Base-by-base conservation (phyloP, 1,140 invertebrate species). In the Tetramorium parvispinum region DNA sequence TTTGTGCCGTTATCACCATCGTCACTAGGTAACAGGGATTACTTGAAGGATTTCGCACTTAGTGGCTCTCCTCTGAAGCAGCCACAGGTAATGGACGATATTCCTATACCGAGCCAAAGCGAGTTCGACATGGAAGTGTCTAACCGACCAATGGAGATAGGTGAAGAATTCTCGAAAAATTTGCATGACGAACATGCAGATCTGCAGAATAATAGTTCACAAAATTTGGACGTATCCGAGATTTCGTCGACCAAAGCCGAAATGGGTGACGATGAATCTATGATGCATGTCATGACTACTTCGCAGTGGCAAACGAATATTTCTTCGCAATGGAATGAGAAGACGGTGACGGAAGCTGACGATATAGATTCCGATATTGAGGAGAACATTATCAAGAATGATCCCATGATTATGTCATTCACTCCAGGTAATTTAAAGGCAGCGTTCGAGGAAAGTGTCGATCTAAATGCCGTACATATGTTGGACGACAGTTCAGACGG, bases 321-420 rank as follows among this genome's bases (percentile, higher is more conserved):
- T 0, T 94, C 92, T 0, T 63, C 57, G 32, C 79, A 75, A 1
- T 83, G 79, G 79, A 59, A n/a, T n/a, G 24, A 27, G 8, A 75
- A 73, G 3, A 77, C 87, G 1, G 78, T 32, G 3, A 32, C 32
- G 32, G 32, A 32, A 3, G 91, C 4, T 32, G 94, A 95, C 37
- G 85, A 81, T 4, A 90, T 40, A 83, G 90, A 75, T 1, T 92
- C 89, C 0, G 92, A 93, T 0, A 89, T 77, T 0, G 89, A 92
- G 0, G 89, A 92, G 1, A 91, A 92, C 10, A 73, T 91, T 0
- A 92, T 96, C 85, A 81, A 40, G 7, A 93, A 95, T 83, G 96
- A 97, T 94, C 96, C 96, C 8, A 97, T 97, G 97, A 96, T 96
- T 18, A 97, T 97, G 96, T 97, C 97, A 13, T 96, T 97, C 88